These are phyloP conservation scores for Vanessa atalanta DNA, from an alignment of 1,140 invertebrate genomes.

Conservation along the genomic window DNA sequence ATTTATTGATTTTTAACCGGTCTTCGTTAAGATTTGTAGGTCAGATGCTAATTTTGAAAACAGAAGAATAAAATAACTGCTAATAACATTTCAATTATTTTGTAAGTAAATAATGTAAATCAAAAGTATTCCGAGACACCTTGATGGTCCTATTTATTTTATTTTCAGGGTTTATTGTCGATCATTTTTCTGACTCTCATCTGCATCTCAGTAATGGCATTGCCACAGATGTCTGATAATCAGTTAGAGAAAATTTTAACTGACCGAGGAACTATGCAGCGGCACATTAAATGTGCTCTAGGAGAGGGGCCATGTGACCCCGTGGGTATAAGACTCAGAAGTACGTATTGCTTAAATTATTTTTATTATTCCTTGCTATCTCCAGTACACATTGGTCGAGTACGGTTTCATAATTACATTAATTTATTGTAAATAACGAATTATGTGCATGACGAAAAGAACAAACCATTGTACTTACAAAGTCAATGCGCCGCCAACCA, in stretches of 20 bases:
- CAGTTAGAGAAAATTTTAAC: slow-evolving; percentile 83
- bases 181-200: background rate
- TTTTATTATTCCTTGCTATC: background rate
- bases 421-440: too few species aligned
- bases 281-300: slow-evolving; percentile 85
- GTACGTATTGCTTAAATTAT: slow-evolving; percentile 46
- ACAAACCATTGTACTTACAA: too few species aligned
- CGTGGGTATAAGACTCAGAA: slow-evolving; percentile 83
- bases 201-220: background rate
- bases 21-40: too few species aligned
- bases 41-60: too few species aligned
- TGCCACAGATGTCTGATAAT: slow-evolving; percentile 82
- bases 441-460: too few species aligned
- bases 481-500: too few species aligned
- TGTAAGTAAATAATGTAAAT: too few species aligned
- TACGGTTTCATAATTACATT: too few species aligned
- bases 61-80: too few species aligned
- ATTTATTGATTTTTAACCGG: too few species aligned
- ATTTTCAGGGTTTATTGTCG: background rate
- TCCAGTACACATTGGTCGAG: too few species aligned
- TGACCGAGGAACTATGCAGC: slow-evolving; percentile 83
- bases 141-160: background rate
- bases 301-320: slow-evolving; percentile 86
- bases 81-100: too few species aligned
- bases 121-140: background rate